Conservation (phyloP, 2,113 vertebrate genomes). For the Camelus dromedarius region DNA sequence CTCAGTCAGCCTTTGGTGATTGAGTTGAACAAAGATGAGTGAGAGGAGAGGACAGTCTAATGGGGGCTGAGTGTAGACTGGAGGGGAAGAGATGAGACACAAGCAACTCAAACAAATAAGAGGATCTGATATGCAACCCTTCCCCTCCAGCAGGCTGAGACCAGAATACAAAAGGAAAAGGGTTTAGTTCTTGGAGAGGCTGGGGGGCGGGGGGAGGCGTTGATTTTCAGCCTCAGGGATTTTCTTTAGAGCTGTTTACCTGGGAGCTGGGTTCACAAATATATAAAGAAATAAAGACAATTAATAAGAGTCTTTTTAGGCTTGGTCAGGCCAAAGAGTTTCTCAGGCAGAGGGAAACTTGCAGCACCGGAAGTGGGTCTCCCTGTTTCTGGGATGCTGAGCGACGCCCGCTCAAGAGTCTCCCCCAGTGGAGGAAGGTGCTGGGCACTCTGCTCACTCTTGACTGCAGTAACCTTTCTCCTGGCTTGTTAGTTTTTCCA, state of each 20-base stretch:
- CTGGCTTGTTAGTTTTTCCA: constrained; percentile 56
- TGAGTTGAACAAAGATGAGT: neutral
- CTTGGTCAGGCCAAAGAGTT: neutral
- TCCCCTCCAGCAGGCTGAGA: neutral
- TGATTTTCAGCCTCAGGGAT: neutral
- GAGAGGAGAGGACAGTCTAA: neutral
- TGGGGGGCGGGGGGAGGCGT: too few relatives aligned
- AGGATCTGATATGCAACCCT: neutral
- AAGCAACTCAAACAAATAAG: neutral
- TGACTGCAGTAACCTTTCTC: neutral
- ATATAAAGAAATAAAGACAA: neutral
- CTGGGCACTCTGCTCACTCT: neutral
- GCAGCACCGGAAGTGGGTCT: neutral
- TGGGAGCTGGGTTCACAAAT: neutral
- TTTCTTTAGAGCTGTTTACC: neutral
- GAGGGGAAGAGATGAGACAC: neutral
- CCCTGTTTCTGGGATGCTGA: neutral
- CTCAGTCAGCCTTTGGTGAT: neutral
- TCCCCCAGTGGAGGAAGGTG: neutral
- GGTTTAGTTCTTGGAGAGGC: neutral
- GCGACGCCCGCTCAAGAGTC: rapidly evolving
- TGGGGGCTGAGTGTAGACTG: neutral
- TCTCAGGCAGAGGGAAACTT: neutral
- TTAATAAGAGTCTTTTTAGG: neutral
- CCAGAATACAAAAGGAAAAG: neutral